These are phyloP conservation scores for Catharus minimus DNA, from an alignment of 2,113 vertebrate species.

Conservation along the genomic window DNA sequence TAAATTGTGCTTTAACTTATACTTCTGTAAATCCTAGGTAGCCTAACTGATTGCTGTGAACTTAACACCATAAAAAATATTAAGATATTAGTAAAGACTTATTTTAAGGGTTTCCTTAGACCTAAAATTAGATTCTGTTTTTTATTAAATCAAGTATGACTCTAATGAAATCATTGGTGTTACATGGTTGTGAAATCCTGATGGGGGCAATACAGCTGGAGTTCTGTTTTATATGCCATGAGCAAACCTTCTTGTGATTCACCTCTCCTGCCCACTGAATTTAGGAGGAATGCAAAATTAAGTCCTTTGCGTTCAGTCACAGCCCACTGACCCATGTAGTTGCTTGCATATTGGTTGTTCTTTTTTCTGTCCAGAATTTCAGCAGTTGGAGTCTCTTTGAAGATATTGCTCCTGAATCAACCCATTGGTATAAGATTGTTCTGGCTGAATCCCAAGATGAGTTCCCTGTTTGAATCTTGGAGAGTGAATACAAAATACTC, in stretches of 20 bases:
- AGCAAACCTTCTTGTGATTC: background rate
- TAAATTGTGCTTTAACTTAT: background rate
- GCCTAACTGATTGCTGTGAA: background rate
- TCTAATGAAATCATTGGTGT: background rate
- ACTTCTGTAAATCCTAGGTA: background rate
- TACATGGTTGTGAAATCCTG: background rate
- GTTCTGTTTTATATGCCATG: background rate
- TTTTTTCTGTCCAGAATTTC: conserved; percentile 31
- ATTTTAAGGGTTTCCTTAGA: conserved; percentile 15
- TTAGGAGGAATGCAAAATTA: background rate
- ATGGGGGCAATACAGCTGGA: background rate
- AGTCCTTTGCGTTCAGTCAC: conserved; percentile 3
- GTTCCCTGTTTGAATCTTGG: background rate
- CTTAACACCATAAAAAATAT: background rate
- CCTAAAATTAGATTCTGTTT: background rate
- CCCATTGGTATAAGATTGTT: conserved; percentile 18
- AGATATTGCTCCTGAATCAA: conserved; percentile 31
- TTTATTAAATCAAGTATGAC: background rate
- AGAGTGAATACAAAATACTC: conserved; percentile 21
- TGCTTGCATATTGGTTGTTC: background rate
- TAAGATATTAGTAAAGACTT: background rate
- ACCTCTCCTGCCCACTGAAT: background rate
- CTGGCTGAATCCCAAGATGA: background rate
- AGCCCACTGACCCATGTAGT: background rate
- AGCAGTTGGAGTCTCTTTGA: conserved; percentile 1